Evolutionary conservation across 2,113 vertebrate genomes (phyloP).

Genomic region (Ochotona curzoniae): DNA sequence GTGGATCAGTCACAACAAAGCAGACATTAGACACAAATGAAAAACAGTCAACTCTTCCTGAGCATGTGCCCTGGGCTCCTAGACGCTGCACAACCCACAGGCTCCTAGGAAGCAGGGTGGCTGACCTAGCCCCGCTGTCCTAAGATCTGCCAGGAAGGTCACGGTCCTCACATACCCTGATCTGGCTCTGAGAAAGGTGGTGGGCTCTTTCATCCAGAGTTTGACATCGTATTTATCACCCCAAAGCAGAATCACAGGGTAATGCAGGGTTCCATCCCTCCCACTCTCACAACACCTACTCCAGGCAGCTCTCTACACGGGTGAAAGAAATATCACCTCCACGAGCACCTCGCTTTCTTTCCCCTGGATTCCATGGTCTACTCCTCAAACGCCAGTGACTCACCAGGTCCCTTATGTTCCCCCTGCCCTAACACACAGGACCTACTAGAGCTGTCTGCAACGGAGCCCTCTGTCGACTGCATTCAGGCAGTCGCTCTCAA

Average conservation of each 20-base stretch:
- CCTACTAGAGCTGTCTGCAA: constrained; percentile 18
- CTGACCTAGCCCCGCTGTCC: neutral
- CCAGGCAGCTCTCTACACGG: neutral
- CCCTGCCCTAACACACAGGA: neutral
- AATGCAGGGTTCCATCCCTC: neutral
- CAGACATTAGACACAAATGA: neutral
- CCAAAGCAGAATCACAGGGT: neutral
- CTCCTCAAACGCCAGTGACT: constrained; percentile 49
- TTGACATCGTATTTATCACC: neutral
- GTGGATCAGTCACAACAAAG: neutral
- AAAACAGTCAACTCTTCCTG: neutral
- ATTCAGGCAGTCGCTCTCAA: neutral
- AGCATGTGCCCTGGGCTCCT: neutral
- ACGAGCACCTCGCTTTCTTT: neutral
- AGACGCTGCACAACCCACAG: neutral
- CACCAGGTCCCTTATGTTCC: neutral
- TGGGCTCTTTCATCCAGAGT: neutral
- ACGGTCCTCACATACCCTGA: neutral
- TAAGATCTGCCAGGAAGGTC: no score
- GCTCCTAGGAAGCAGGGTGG: neutral
- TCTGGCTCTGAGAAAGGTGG: neutral
- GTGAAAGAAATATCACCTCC: neutral
- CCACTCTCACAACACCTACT: neutral
- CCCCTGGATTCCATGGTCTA: neutral
- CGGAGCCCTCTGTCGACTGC: constrained; percentile 1